These are phyloP conservation scores for Pogonus chalceus DNA, from an alignment of 1,140 invertebrate species.

Conservation along the genomic window DNA sequence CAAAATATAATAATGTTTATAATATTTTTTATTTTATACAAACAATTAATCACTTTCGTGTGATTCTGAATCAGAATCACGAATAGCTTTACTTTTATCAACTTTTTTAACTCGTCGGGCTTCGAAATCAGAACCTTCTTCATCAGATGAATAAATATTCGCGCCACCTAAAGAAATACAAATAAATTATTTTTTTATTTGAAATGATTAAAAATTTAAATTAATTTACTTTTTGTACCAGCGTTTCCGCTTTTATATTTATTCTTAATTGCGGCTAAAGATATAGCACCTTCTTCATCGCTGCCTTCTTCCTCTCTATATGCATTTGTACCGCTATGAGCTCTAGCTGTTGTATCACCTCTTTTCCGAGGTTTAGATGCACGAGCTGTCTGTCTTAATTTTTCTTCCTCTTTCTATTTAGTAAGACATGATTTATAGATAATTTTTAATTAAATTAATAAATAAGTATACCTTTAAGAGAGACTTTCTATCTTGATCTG, in stretches of 20 bases:
- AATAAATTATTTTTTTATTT: neutral
- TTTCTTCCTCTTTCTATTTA: constrained; percentile 85
- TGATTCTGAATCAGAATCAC: constrained; percentile 68
- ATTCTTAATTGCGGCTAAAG: constrained; percentile 88
- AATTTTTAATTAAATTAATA: constrained; percentile 8
- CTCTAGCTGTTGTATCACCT: constrained; percentile 45
- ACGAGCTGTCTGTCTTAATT: constrained; percentile 74
- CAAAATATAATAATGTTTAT: too few species aligned
- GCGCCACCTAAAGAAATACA: constrained; percentile 42
- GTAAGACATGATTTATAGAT: neutral
- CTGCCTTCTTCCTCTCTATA: constrained; percentile 73
- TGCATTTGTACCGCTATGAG: constrained; percentile 34
- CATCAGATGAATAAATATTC: constrained; percentile 82
- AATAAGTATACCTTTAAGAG: constrained; percentile 69
- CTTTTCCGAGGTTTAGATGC: constrained; percentile 49
- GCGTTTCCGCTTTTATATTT: constrained; percentile 67
- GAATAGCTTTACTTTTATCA: constrained; percentile 61
- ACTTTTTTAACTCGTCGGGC: constrained; percentile 59
- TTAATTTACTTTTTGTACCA: constrained; percentile 41
- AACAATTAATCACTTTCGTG: constrained; percentile 29
- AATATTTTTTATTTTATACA: constrained; percentile 10
- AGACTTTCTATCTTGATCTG: constrained; percentile 80
- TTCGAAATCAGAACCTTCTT: constrained; percentile 81
- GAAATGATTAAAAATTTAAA: constrained; percentile 14
- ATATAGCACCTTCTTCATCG: constrained; percentile 84